Base-by-base conservation (phyloP, 2,888 invertebrate genomes). In the Drosophila aldrichi region DNA sequence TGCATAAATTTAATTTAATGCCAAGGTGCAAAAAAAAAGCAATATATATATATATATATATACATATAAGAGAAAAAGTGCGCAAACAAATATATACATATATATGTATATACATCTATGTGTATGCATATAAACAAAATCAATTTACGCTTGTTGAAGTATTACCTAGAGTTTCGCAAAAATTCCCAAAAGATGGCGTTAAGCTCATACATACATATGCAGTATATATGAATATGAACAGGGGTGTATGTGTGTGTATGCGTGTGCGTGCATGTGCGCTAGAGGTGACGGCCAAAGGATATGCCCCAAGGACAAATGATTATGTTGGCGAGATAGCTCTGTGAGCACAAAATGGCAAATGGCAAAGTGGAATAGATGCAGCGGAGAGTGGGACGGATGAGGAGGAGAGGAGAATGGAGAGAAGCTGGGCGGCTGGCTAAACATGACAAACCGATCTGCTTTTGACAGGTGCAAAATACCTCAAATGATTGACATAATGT, bases 1-100 rank as follows among this genome's bases (percentile, higher is more conserved):
- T 70, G 77, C 74, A 74, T 88, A 83, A 86, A 82, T 88, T 74
- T 77, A 80, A 82, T 88, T 77, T 82, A 72, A 69, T 55, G 59
- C 67, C 54, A 64, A 79, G 61, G 65, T 66, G 74, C 43, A 48
- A 58, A 62, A 57, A 36, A 54, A 51, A 49, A 48, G 16, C 43
- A 55, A 48, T 54, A 20, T 6, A 51, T 52, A 52, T 14, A 9
- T 10, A 29, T 22, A 16, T 6, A 51, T 52, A 52, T 14, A 9
- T 49, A 54, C 9, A 36, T 49, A 43, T 36, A 58, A 0, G 1
- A 9, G 36, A 29, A 52, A 43, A 40, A 18, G 3, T 48, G 18
- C 20, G 54, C 38, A 29, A n/a, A 20, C 51, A 34, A 38, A 62
- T 48, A 56, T 22, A 56, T 20, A 8, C 12, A 44, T 10, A 29